Evolutionary conservation across 2,888 invertebrate species (phyloP), one percentile per base, ranked within the genome.

Genomic region (Mythimna lalbum): DNA sequence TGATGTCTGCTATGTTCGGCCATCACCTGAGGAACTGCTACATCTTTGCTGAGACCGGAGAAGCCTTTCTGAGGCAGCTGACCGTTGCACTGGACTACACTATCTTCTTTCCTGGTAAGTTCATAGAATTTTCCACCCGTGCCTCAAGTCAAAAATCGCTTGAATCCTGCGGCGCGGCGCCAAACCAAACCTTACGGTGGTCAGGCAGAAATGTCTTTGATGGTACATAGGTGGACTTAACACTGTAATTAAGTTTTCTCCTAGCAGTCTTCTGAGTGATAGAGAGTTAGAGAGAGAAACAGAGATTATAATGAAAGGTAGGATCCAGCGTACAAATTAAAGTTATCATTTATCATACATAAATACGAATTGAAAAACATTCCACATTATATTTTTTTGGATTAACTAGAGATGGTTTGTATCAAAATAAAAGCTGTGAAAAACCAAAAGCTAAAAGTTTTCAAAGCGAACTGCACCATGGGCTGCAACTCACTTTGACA

Each of bases 1-100:
- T 96, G 47, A 96, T 96, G 95, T 91, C 93, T 0, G 93, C 95
- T 1, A 93, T 96, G 92, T 96, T 96, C 72, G 95, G 96, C 17
- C 93, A 95, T 64, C 94, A 96, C 78, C 84, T 96, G 76, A 86
- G 94, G 64, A 93, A 93, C 81, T 96, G 96, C 76, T 96, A 95
- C 84, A 84, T 96, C 36, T 96, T 96, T 82, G 87, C 92, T 55
- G 95, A 95, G 31, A 95, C 95, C 0, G 96, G 96, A 50, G 95
- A 96, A 73, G 84, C 94, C 1, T 96, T 96, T 69, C 88, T 96
- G 2, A 90, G 96, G 4, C 96, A 96, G 83, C 89, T 96, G 5
- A 93, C 95, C 60, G 93, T 88, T n/a, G 88, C 90, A 2, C 81
- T 96, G 68, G 93, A 95, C 39, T 96, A 93, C 62, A 93, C 93